Conservation (phyloP, 2,888 invertebrate species). For the Leucoptera coffeella region DNA sequence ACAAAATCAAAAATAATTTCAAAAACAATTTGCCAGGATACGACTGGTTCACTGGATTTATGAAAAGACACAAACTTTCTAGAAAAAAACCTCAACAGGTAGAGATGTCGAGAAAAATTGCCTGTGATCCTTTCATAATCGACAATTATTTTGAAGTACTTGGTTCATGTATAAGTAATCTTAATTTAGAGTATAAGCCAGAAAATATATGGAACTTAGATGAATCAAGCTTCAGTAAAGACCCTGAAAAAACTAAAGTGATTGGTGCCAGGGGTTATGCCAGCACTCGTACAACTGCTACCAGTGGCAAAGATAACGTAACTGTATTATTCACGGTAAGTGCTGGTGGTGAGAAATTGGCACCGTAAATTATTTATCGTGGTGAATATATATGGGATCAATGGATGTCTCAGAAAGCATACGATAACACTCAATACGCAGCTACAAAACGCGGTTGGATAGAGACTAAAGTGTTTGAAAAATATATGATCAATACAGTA, state of each 20-base stretch:
- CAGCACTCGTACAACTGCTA: slow-evolving; percentile 7
- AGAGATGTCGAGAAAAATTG: slow-evolving; percentile 10
- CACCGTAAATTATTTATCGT: slow-evolving; percentile 3
- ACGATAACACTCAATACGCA: slow-evolving; percentile 8
- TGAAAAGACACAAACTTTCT: slow-evolving; percentile 8
- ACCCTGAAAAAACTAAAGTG: slow-evolving; percentile 8
- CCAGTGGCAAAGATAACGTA: slow-evolving; percentile 4
- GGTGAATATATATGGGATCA: slow-evolving; percentile 8
- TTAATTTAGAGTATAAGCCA: slow-evolving; percentile 7
- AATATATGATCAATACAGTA: slow-evolving; percentile 5
- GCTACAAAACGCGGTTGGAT: slow-evolving; percentile 12
- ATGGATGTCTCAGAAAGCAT: slow-evolving; percentile 5
- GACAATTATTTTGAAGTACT: slow-evolving; percentile 9
- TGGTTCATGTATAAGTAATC: slow-evolving; percentile 7
- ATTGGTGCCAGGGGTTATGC: slow-evolving; percentile 6
- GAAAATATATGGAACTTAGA: slow-evolving; percentile 10
- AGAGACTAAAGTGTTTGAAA: slow-evolving; percentile 7
- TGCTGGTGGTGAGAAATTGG: slow-evolving; percentile 4
- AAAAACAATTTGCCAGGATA: slow-evolving; percentile 10
- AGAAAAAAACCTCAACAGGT: slow-evolving; percentile 11
- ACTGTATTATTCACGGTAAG: slow-evolving; percentile 5
- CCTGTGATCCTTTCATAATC: slow-evolving; percentile 9
- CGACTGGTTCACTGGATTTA: slow-evolving; percentile 11
- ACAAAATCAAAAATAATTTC: slow-evolving; percentile 11
- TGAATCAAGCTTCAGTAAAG: slow-evolving; percentile 7